Evolutionary conservation across 2,888 invertebrate species (phyloP), one percentile per base, ranked within the genome.

Genomic region (Trachelus stipa): DNA sequence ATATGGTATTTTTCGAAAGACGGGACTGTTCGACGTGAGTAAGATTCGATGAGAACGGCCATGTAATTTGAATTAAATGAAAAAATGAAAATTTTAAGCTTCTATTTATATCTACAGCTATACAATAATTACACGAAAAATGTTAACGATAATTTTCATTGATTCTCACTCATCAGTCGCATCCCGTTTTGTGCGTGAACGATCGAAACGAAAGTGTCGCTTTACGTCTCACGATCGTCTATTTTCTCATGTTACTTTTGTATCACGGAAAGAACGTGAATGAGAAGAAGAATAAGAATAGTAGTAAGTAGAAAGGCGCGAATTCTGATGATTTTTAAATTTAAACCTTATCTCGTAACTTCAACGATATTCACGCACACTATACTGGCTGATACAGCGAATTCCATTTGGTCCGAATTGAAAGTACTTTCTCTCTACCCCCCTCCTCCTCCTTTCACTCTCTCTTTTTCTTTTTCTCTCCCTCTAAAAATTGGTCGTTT

Each of bases 91-190:
- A n/a, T 76, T 75, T 68, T 68, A 33, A 30, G 30, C 76, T 71
- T 75, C 37, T 37, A 35, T 68, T 77, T 40, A 77, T 75, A 71
- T 75, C 78, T 73, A 68, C 75, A 77, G 37, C 76, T 81, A 79
- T 81, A 78, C 9, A 56, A 56, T 3, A 56, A 56, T 56, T 2
- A 9, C 2, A 23, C 2, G 56, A 23, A 23, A 56, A 79, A 77
- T 74, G 79, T 80, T 73, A 35, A 74, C 31, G 33, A 73, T 81
- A 31, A 76, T 76, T 80, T 68, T 77, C 40, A 77, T 79, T 69
- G 69, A 68, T 74, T 73, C 73, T 76, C 23, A 73, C 73, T 35
- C 30, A 30, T 77, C 30, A 33, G 31, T 69, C 71, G 12, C 71
- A 15, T 71, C 71, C 71, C 71, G 71, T 71, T 71, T 69, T 71